Evolutionary conservation across 2,888 invertebrate genomes (phyloP).

Genomic region (Heteropelma amictum): DNA sequence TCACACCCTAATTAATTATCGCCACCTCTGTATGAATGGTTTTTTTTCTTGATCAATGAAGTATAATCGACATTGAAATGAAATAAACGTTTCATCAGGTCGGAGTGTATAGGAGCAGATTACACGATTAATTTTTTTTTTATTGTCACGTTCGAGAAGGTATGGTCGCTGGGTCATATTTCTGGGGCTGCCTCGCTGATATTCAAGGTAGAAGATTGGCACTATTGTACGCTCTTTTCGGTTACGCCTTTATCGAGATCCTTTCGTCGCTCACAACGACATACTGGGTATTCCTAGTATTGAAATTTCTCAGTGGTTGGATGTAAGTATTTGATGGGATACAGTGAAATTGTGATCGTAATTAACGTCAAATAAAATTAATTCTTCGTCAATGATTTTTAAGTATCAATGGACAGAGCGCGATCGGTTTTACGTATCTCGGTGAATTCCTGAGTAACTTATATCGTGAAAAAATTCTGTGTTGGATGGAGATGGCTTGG

Average conservation of each 20-base stretch:
- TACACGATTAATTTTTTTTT: background rate
- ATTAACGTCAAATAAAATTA: background rate
- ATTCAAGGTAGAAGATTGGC: conserved; percentile 83
- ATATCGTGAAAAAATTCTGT: conserved; percentile 87
- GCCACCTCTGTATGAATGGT: too few species aligned
- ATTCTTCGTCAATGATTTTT: conserved; percentile 52
- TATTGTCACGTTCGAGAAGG: conserved; percentile 74
- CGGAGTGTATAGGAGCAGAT: background rate
- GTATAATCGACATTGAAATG: background rate
- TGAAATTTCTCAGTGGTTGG: conserved; percentile 84
- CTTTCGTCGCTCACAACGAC: conserved; percentile 81
- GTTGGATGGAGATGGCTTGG: conserved; percentile 92
- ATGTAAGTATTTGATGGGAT: conserved; percentile 78
- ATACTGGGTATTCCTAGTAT: conserved; percentile 81
- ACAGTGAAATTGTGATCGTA: background rate
- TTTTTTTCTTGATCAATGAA: too few species aligned
- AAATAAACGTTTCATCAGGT: background rate
- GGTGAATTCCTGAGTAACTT: conserved; percentile 89
- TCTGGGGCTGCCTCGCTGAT: conserved; percentile 87
- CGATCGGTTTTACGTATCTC: conserved; percentile 88
- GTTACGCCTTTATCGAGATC: conserved; percentile 81
- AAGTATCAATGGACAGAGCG: conserved; percentile 89
- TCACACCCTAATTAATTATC: too few species aligned
- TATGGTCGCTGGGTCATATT: conserved; percentile 84
- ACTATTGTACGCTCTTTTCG: conserved; percentile 82